Base-by-base conservation (phyloP, 2,113 vertebrate genomes). In the Trichechus manatus region DNA sequence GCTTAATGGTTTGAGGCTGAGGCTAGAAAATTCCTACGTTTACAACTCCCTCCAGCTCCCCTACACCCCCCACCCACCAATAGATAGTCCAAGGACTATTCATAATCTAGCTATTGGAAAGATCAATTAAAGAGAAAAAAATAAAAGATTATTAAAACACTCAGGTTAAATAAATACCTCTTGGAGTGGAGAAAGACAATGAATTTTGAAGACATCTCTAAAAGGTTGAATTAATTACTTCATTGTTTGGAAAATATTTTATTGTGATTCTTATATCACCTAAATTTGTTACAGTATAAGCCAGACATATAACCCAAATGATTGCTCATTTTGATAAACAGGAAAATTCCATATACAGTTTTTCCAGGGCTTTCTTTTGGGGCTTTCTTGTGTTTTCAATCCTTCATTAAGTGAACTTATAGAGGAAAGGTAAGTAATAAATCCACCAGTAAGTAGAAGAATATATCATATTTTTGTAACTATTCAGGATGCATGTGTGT, bases 161-260 rank as follows among this genome's bases (percentile, higher is more conserved):
- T 87, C 63, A 82, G 39, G 6, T 93, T 89, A 78, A 95, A 75
- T 72, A 94, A 59, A 44, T 91, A 33, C 31, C 15, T 94, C 42
- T 87, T 94, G 36, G 42, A 78, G 4, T 78, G 11, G 22, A 82
- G 15, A 39, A 3, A 19, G 33, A 2, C 8, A 70, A 59, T 63
- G 36, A 8, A 64, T 87, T 77, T 70, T 90, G 44, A 95, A 95
- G 6, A 80, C 13, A 74, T 33, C 17, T 87, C 20, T 95, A 53
- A 72, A 33, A 75, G 25, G 9, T 70, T 79, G 3, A 56, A 75
- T 79, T 68, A 59, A 78, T 78, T 74, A 23, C 22, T 72, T 82
- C 4, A n/a, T 86, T 91, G 9, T 78, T 87, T 70, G 6, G 25
- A 83, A 93, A 72, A 36, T 93, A 85, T 90, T 94, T 96, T 84